These are phyloP conservation scores for Meandrusa payeni DNA, from an alignment of 2,888 invertebrate genomes.

Conservation along the genomic window DNA sequence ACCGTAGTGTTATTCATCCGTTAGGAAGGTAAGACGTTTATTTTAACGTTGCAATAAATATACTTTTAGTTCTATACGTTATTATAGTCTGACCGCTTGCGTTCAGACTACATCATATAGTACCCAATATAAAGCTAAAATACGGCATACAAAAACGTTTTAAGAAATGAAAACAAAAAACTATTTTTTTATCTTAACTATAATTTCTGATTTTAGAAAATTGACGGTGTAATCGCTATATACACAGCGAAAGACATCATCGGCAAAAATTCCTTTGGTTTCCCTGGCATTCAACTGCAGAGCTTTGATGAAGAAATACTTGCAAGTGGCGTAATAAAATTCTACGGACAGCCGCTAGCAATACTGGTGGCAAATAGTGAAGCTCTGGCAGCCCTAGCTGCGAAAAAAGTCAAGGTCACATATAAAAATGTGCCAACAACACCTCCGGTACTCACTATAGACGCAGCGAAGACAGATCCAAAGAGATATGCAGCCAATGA, in stretches of 20 bases:
- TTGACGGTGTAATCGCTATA: slow-evolving; percentile 83
- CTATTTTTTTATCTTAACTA: background rate
- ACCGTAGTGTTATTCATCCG: too few relatives aligned
- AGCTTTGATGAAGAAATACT: slow-evolving; percentile 74
- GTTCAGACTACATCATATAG: too few relatives aligned
- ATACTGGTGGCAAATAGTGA: slow-evolving; percentile 83
- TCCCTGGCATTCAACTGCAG: slow-evolving; percentile 50
- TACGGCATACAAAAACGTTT: too few relatives aligned
- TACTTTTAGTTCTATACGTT: too few relatives aligned
- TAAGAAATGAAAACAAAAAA: too few relatives aligned
- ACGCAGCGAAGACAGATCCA: slow-evolving; percentile 67
- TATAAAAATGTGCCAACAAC: slow-evolving; percentile 63
- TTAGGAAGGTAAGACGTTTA: too few relatives aligned
- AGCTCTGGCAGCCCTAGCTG: slow-evolving; percentile 76
- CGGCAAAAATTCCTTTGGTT: slow-evolving; percentile 81
- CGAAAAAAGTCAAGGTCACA: slow-evolving; percentile 79
- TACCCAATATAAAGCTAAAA: too few relatives aligned
- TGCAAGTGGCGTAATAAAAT: slow-evolving; percentile 77
- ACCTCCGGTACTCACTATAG: slow-evolving; percentile 58
- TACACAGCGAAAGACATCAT: slow-evolving; percentile 85
- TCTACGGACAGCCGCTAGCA: slow-evolving; percentile 85
- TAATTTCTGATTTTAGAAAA: slow-evolving; percentile 54
- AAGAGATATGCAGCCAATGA: slow-evolving; percentile 42
- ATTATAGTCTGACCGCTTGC: too few relatives aligned
- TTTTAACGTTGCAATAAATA: too few relatives aligned